Evolutionary conservation across 2,888 invertebrate genomes (phyloP).

Genomic region (Dyspetes luteomarginatus): DNA sequence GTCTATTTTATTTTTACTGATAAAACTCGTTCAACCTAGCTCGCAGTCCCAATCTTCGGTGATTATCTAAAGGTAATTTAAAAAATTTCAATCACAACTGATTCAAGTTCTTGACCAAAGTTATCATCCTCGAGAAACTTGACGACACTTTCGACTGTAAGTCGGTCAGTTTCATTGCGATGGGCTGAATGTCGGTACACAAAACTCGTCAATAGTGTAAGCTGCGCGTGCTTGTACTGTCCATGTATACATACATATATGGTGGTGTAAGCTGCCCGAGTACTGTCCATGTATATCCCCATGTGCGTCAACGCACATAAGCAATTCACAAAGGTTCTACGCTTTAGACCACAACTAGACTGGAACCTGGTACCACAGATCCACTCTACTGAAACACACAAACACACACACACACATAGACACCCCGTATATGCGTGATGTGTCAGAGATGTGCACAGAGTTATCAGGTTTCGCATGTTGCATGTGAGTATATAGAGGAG

Average conservation of each 20-base stretch:
- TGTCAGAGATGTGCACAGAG: conserved; percentile 38
- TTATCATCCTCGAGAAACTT: not conserved
- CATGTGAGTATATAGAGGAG: not conserved
- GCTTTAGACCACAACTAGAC: conserved; percentile 11
- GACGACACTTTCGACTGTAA: not conserved
- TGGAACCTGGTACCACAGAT: conserved; percentile 5
- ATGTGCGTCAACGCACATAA: conserved; percentile 30
- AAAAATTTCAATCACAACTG: too few relatives aligned
- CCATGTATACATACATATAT: conserved; percentile 21
- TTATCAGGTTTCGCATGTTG: conserved; percentile 24
- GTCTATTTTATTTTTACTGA: too few relatives aligned
- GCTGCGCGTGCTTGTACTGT: not conserved
- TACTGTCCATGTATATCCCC: too few relatives aligned
- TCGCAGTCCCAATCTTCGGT: too few relatives aligned
- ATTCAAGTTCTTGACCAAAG: too few relatives aligned
- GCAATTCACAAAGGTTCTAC: conserved; percentile 42
- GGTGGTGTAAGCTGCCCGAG: too few relatives aligned
- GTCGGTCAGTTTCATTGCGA: conserved; percentile 19
- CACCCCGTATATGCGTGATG: conserved; percentile 5
- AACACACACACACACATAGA: conserved; percentile 34
- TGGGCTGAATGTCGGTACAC: too few relatives aligned
- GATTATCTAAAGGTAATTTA: too few relatives aligned
- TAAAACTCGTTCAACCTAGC: too few relatives aligned
- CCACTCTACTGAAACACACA: conserved; percentile 23
- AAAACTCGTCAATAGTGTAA: too few relatives aligned